Base-by-base conservation (phyloP, 1,140 invertebrate genomes). In the Drosophila funebris region DNA sequence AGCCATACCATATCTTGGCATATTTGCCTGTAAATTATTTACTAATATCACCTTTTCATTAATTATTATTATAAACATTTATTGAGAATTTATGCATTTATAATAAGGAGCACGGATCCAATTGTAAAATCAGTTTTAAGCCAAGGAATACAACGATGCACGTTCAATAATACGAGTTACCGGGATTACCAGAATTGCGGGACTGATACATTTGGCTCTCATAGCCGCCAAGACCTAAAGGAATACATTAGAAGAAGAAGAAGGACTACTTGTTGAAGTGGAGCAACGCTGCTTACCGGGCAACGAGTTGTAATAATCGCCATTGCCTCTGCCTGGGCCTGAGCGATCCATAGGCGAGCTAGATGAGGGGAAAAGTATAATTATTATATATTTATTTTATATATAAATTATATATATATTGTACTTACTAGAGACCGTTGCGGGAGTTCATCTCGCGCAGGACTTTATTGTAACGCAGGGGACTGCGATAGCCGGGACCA, bases 381-480 rank as follows among this genome's bases (percentile, higher is more conserved):
- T 4, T 4, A 5, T 41, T 53, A 18, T 20, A 24, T 44, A 41
- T 14, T 2, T 4, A 11, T 54, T 3, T 8, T n/a, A n/a, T n/a
- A n/a, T n/a, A n/a, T n/a, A n/a, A 7, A 7, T 3, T 31, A 27
- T 31, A 16, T 16, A n/a, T 27, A 1, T 1, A 1, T 2, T 13
- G 11, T 0, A 52, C 83, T 54, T 16, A 87, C 82, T 87, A 88
- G 11, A 87, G 75, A 1, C 82, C 82, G 20, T 87, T 87, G 39
- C 82, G 82, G 0, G 82, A 87, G 48, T 88, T 87, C 83, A 87
- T 87, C 18, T 88, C 82, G 1, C 60, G 54, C 4, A 87, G 22
- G 1, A 70, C 50, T 11, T 83, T 88, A 13, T 14, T 52, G 60
- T 87, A 88, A 1, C 82, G 75, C 31, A 87, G 24, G 0, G 82